A percentile compares a stretch with the other conserved stretches of the same genome.
These are phyloP conservation scores for Cordilura impudica DNA, from an alignment of 2,888 invertebrate species.

Conservation along the genomic window DNA sequence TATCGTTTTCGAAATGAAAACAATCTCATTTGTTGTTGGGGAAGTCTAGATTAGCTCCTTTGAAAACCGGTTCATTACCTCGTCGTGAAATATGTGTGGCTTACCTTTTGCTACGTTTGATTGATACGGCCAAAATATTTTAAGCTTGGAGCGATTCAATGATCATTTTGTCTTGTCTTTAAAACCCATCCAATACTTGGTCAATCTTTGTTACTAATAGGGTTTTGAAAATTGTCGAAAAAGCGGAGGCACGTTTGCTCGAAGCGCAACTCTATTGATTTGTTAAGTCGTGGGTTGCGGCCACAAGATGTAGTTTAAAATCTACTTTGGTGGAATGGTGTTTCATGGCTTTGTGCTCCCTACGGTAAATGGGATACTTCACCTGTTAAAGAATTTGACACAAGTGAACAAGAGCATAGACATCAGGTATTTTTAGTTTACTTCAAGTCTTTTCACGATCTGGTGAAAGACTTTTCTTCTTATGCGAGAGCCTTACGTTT, in stretches of 20 bases:
- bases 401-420: too few relatives aligned
- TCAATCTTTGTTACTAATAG: slow-evolving; percentile 19
- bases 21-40: not conserved
- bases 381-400: too few relatives aligned
- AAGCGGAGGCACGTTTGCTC: not conserved
- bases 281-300: too few relatives aligned
- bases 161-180: too few relatives aligned
- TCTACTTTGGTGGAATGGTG: not conserved
- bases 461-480: not conserved
- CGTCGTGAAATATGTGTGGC: not conserved
- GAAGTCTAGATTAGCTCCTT: not conserved
- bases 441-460: not conserved
- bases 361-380: not conserved
- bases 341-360: not conserved
- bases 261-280: slow-evolving; percentile 4
- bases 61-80: not conserved
- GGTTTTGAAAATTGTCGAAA: not conserved
- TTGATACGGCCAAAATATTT: not conserved
- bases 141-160: not conserved
- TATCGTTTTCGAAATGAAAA: too few relatives aligned
- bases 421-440: too few relatives aligned
- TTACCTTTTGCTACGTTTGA: not conserved
- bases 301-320: not conserved
- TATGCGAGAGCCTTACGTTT: not conserved
- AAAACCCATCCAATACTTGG: not conserved